These are phyloP conservation scores for Nymphalis c-album DNA, from an alignment of 2,888 invertebrate species.

Conservation along the genomic window DNA sequence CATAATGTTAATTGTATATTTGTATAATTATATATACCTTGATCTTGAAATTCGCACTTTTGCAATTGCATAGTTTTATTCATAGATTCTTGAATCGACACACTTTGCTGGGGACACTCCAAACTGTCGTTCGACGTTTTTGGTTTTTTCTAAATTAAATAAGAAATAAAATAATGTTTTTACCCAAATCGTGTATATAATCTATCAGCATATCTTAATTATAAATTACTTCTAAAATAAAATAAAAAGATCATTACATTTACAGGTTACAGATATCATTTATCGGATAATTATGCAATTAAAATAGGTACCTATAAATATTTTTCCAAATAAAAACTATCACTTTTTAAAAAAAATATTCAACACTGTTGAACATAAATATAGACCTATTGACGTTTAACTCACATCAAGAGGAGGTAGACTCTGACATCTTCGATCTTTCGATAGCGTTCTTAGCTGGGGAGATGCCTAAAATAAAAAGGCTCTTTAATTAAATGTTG, in stretches of 20 bases:
- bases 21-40: no score
- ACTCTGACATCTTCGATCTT: slow-evolving; percentile 59
- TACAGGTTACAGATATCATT: no score
- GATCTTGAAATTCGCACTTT: slow-evolving; percentile 34
- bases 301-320: neutral
- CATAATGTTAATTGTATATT: neutral
- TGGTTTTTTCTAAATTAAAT: slow-evolving; percentile 28
- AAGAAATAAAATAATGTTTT: neutral
- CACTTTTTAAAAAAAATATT: no score
- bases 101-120: slow-evolving; percentile 33
- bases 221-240: no score
- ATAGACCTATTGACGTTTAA: slow-evolving; percentile 9
- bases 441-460: slow-evolving; percentile 39
- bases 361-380: no score
- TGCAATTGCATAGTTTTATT: slow-evolving; percentile 20
- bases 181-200: no score
- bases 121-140: slow-evolving; percentile 36
- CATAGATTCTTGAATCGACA: slow-evolving; percentile 37
- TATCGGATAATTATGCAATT: no score
- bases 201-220: no score
- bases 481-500: slow-evolving; percentile 8
- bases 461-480: slow-evolving; percentile 45
- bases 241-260: no score
- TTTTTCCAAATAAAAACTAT: neutral
- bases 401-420: slow-evolving; percentile 58